A percentile compares a stretch with the other conserved stretches of the same genome.
Conservation (phyloP, 2,797 vertebrate species). For the Leptoclinus maculatus region DNA sequence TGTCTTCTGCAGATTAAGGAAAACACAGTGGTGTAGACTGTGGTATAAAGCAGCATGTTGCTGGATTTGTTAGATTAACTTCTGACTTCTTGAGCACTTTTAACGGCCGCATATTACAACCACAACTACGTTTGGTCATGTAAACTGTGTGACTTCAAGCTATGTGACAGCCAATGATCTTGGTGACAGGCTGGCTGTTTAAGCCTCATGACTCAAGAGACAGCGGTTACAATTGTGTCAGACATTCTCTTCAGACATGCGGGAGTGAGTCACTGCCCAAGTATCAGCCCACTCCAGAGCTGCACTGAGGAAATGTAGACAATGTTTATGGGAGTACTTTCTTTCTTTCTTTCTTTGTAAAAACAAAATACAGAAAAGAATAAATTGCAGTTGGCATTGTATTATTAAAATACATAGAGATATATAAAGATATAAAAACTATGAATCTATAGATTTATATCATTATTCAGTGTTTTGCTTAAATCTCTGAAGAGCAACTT, state of each 20-base stretch:
- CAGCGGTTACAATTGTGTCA: slow-evolving; percentile 21
- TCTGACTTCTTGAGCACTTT: slow-evolving; percentile 39
- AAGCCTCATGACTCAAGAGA: slow-evolving; percentile 42
- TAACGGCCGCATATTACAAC: slow-evolving; percentile 29
- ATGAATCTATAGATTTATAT: not conserved
- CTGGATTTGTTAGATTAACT: slow-evolving; percentile 35
- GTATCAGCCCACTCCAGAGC: not conserved
- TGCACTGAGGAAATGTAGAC: not conserved
- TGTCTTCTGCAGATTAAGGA: not conserved
- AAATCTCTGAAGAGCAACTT: not conserved
- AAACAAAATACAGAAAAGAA: not conserved
- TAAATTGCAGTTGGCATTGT: not conserved
- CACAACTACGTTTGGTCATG: slow-evolving; percentile 38
- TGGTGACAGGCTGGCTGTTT: slow-evolving; percentile 18
- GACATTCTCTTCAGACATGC: slow-evolving; percentile 35
- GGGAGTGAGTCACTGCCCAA: slow-evolving; percentile 45
- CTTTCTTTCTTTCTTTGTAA: not conserved
- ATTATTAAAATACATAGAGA: not conserved
- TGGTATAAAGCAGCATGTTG: slow-evolving; percentile 21
- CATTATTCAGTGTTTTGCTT: not conserved
- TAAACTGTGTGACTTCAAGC: slow-evolving; percentile 48
- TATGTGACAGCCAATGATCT: slow-evolving; percentile 38
- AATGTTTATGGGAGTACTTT: not conserved
- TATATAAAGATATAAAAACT: not conserved
- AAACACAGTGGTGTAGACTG: slow-evolving; percentile 21